Percentiles rank a stretch among this genome's conserved stretches.
phyloP scores from a whole-genome alignment of 2,113 vertebrate genomes.

The Rissa tridactyla region DNA sequence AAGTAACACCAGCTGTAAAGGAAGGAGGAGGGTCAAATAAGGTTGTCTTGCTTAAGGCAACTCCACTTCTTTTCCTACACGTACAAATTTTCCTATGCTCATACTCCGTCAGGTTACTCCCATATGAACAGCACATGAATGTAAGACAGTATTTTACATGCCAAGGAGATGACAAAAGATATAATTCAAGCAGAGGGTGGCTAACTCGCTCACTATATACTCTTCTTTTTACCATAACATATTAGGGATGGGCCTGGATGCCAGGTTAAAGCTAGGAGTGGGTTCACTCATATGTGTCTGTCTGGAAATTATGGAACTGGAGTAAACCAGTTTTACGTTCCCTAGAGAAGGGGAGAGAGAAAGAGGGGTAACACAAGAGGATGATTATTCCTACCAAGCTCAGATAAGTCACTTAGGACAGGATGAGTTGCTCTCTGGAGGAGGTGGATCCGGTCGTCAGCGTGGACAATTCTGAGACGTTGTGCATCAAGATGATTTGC shows the following conservation, averaged over 20 bases:
- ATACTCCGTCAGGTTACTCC: background rate
- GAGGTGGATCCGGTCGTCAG: background rate
- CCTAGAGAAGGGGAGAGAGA: background rate
- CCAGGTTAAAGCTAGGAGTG: background rate
- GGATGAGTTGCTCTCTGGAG: background rate
- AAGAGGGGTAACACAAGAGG: background rate
- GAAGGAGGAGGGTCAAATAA: slow-evolving; percentile 47
- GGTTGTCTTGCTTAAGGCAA: background rate
- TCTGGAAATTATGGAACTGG: background rate
- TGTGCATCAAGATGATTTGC: background rate
- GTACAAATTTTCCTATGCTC: slow-evolving; percentile 37
- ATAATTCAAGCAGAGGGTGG: background rate
- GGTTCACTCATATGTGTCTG: background rate
- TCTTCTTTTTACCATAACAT: background rate
- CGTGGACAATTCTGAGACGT: background rate
- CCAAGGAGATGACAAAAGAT: background rate
- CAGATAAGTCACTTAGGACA: background rate
- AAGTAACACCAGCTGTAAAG: slow-evolving; percentile 1
- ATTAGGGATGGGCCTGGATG: background rate
- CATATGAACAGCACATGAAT: slow-evolving; percentile 1
- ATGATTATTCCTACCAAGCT: background rate
- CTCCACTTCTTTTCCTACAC: slow-evolving; percentile 32
- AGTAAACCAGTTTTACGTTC: background rate
- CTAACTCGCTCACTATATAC: background rate
- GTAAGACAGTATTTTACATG: background rate